A percentile compares a stretch with the other conserved stretches of the same genome.
Evolutionary conservation across 1,140 invertebrate genomes (phyloP).

Genomic region (Ooceraea biroi): DNA sequence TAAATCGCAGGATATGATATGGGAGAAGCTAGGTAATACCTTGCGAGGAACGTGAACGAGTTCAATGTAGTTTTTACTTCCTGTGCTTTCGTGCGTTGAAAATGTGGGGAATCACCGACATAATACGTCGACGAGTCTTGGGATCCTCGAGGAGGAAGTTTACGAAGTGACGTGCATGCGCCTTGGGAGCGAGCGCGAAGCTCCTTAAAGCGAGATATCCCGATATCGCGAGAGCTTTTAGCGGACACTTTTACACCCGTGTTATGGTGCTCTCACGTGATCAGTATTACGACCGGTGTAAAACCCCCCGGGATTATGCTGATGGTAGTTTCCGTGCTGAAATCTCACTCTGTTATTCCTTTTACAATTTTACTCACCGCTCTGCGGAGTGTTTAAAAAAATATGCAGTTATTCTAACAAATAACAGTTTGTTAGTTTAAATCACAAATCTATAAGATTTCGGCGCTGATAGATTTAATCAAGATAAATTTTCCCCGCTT

Average conservation of each 20-base stretch:
- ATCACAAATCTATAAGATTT: not conserved
- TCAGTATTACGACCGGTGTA: not conserved
- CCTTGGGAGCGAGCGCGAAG: slow-evolving; percentile 48
- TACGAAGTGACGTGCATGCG: slow-evolving; percentile 68
- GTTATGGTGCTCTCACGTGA: not conserved
- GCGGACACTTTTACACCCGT: slow-evolving; percentile 33
- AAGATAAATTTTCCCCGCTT: not conserved
- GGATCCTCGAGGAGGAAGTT: slow-evolving; percentile 62
- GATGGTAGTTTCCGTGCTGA: not conserved
- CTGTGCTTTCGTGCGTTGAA: slow-evolving; percentile 52
- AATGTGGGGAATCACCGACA: slow-evolving; percentile 54
- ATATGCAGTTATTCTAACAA: not conserved
- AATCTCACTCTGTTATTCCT: not conserved
- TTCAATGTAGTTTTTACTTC: slow-evolving; percentile 49
- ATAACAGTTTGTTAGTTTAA: not conserved
- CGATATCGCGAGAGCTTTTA: slow-evolving; percentile 74
- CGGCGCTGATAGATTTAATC: not conserved
- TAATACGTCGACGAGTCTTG: slow-evolving; percentile 38
- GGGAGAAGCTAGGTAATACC: slow-evolving; percentile 18
- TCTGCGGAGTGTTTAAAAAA: not conserved
- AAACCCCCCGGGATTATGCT: not conserved
- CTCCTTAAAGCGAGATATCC: slow-evolving; percentile 79
- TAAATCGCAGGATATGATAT: slow-evolving; percentile 35
- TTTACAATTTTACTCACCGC: not conserved
- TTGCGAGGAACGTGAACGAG: slow-evolving; percentile 53